Evolutionary conservation across 2,888 invertebrate species (phyloP).

Genomic region (Metalampra italica): DNA sequence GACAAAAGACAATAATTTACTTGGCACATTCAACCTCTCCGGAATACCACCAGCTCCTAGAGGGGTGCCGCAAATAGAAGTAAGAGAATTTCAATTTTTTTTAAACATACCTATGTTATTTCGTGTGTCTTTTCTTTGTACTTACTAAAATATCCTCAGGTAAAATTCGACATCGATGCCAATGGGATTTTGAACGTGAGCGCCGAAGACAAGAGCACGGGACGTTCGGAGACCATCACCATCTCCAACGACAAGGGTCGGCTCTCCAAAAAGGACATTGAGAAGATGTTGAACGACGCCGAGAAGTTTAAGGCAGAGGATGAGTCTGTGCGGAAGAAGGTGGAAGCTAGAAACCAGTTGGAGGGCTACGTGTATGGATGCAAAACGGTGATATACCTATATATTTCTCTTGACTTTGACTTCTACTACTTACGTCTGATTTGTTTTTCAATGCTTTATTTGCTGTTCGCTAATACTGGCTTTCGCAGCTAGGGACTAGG

Average conservation of each 20-base stretch:
- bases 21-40: constrained; percentile 88
- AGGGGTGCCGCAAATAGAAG: constrained; percentile 86
- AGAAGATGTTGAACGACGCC: constrained; percentile 89
- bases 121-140: too few species aligned
- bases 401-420: not conserved
- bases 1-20: constrained; percentile 93
- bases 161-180: constrained; percentile 93
- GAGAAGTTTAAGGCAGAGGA: constrained; percentile 89
- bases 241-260: constrained; percentile 93
- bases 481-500: too few species aligned
- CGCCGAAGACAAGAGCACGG: constrained; percentile 88
- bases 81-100: constrained; percentile 17
- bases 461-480: too few species aligned
- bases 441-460: too few species aligned
- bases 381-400: constrained; percentile 53
- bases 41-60: constrained; percentile 93
- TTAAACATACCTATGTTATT: not conserved
- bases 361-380: constrained; percentile 86
- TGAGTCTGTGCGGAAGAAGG: constrained; percentile 82
- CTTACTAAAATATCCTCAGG: constrained; percentile 62
- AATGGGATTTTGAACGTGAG: constrained; percentile 92
- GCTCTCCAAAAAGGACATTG: constrained; percentile 91
- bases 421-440: not conserved
- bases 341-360: constrained; percentile 85
- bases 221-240: constrained; percentile 88